These are phyloP conservation scores for Eubasilissa splendida DNA, from an alignment of 2,888 invertebrate species.

Conservation along the genomic window DNA sequence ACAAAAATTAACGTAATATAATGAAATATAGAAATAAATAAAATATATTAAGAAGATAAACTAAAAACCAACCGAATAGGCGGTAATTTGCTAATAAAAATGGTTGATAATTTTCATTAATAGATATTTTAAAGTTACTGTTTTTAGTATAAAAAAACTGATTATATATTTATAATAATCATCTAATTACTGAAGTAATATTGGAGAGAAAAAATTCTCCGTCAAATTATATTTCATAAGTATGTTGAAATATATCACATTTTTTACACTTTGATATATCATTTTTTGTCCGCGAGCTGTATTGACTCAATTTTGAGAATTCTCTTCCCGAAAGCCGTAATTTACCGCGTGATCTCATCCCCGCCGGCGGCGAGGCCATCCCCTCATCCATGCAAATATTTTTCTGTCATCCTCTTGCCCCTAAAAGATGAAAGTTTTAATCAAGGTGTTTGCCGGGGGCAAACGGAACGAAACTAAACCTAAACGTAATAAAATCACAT, in stretches of 20 bases:
- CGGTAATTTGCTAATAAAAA: no score
- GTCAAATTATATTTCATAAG: neutral
- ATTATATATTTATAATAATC: neutral
- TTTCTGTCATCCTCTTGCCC: constrained; percentile 12
- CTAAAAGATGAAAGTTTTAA: constrained; percentile 27
- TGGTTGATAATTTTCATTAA: neutral
- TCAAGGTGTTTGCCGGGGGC: constrained; percentile 31
- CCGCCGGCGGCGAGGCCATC: neutral
- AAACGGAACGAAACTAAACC: constrained; percentile 31
- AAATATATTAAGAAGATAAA: no score
- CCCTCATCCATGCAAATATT: constrained; percentile 28
- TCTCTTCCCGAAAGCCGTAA: neutral
- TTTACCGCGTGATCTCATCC: neutral
- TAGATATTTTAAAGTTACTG: neutral
- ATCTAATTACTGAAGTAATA: neutral
- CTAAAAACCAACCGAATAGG: no score
- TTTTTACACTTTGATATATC: no score
- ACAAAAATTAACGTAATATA: no score
- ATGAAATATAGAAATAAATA: no score
- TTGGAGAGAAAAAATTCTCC: neutral
- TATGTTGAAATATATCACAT: no score
- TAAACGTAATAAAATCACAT: constrained; percentile 27
- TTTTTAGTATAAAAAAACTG: neutral
- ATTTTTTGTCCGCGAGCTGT: no score
- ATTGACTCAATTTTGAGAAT: constrained; percentile 1